Evolutionary conservation across 2,888 invertebrate species (phyloP).

Genomic region (Pseudococcus longispinus): DNA sequence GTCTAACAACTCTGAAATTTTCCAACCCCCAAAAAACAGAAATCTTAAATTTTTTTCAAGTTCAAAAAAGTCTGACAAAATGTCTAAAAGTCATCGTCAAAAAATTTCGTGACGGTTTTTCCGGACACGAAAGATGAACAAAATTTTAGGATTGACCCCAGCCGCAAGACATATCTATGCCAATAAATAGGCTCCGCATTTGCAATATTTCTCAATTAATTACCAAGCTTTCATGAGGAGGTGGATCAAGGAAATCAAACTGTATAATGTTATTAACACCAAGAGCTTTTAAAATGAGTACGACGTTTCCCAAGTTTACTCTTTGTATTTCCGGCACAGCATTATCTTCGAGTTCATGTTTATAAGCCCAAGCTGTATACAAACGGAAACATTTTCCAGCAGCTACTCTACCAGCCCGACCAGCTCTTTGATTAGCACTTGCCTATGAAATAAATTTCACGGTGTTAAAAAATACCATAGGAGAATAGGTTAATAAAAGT

Average conservation of each 20-base stretch:
- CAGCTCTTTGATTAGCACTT: constrained; percentile 97
- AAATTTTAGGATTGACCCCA: too few relatives aligned
- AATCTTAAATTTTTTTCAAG: too few relatives aligned
- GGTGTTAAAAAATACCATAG: neutral
- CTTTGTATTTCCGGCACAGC: constrained; percentile 98
- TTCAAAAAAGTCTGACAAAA: too few relatives aligned
- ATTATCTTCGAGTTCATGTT: constrained; percentile 97
- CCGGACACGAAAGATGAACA: too few relatives aligned
- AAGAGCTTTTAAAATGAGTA: constrained; percentile 92
- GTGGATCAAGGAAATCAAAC: constrained; percentile 98
- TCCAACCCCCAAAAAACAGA: too few relatives aligned
- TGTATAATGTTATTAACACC: constrained; percentile 97
- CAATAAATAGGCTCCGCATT: neutral
- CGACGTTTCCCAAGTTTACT: constrained; percentile 94
- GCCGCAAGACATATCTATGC: too few relatives aligned
- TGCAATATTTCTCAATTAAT: constrained; percentile 50
- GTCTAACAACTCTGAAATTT: too few relatives aligned
- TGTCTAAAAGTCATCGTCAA: too few relatives aligned
- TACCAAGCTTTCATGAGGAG: constrained; percentile 88
- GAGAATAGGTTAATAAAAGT: neutral
- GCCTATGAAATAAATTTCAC: constrained; percentile 64
- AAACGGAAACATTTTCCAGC: constrained; percentile 98
- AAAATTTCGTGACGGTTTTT: too few relatives aligned
- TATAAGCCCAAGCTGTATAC: constrained; percentile 98
- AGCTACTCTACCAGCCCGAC: constrained; percentile 92